Evolutionary conservation across 2,113 vertebrate species (phyloP).

Genomic region (Eudyptes chrysolophus): DNA sequence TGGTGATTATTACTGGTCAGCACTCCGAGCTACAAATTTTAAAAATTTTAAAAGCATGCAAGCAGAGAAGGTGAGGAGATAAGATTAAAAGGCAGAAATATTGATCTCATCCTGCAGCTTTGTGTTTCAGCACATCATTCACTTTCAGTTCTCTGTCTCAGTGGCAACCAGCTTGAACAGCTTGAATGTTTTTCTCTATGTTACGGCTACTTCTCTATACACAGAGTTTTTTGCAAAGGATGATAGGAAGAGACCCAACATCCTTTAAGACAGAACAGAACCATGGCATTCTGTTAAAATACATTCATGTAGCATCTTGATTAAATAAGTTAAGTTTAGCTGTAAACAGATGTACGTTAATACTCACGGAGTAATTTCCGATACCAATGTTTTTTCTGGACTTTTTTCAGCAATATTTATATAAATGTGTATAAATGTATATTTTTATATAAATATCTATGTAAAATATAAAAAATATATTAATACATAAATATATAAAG

Average conservation of each 20-base stretch:
- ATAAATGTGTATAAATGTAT: not conserved
- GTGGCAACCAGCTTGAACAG: not conserved
- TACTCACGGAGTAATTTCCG: not conserved
- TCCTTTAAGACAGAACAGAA: not conserved
- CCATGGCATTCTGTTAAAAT: not conserved
- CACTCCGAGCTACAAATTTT: not conserved
- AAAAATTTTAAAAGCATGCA: not conserved
- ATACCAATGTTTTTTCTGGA: not conserved
- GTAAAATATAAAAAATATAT: not conserved
- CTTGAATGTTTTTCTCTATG: not conserved
- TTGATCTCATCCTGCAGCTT: conserved; percentile 12
- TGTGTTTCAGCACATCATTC: conserved; percentile 24
- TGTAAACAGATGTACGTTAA: not conserved
- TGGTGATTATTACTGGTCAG: conserved; percentile 21
- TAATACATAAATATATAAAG: not conserved
- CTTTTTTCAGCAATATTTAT: not conserved
- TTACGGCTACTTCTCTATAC: not conserved
- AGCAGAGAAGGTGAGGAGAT: not conserved
- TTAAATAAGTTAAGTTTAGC: not conserved
- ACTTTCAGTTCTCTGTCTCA: not conserved
- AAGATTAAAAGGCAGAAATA: conserved; percentile 47
- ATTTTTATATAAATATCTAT: not conserved
- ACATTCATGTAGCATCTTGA: not conserved
- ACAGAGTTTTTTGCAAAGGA: not conserved
- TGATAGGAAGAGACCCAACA: not conserved